Conservation (phyloP, 2,888 invertebrate species). For the Exocentrus adspersus region DNA sequence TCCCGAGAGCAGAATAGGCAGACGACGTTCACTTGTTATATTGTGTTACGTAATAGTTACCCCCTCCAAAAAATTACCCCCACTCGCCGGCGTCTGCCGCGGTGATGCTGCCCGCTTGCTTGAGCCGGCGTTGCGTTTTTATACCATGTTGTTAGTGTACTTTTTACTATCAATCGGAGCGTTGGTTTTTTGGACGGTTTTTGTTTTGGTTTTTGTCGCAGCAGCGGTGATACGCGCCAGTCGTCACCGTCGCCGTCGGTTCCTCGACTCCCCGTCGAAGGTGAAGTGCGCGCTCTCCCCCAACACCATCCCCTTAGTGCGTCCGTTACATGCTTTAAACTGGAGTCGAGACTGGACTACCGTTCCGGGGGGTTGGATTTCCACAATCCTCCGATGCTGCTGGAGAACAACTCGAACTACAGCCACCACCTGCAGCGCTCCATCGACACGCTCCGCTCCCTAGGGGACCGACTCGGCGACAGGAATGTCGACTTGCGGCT, state of each 20-base stretch:
- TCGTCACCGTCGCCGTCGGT: too few relatives aligned
- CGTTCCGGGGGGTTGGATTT: conserved; percentile 62
- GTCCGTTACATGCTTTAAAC: conserved; percentile 40
- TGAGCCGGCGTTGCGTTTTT: conserved; percentile 61
- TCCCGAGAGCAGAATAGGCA: conserved; percentile 46
- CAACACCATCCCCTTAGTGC: background rate
- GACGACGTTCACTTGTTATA: conserved; percentile 54
- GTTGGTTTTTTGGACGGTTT: conserved; percentile 54
- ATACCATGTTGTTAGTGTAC: conserved; percentile 63
- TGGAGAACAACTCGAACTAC: conserved; percentile 60
- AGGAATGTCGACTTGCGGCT: conserved; percentile 61
- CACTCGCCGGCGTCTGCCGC: conserved; percentile 47
- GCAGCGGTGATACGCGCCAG: conserved; percentile 41
- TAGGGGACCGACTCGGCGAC: conserved; percentile 62
- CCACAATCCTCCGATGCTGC: conserved; percentile 58
- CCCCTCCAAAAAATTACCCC: conserved; percentile 53
- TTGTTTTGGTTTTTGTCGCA: conserved; percentile 47
- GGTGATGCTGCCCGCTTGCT: conserved; percentile 60
- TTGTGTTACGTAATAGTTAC: conserved; percentile 58
- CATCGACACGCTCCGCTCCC: conserved; percentile 61
- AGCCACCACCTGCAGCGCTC: conserved; percentile 62
- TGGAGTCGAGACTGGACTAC: conserved; percentile 63
- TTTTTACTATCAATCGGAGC: conserved; percentile 61
- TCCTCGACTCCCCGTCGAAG: too few relatives aligned
- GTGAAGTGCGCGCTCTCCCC: too few relatives aligned